Percentiles rank a stretch among this genome's conserved stretches.
Conservation (phyloP, 2,113 vertebrate genomes). For the Archilochus colubris region DNA sequence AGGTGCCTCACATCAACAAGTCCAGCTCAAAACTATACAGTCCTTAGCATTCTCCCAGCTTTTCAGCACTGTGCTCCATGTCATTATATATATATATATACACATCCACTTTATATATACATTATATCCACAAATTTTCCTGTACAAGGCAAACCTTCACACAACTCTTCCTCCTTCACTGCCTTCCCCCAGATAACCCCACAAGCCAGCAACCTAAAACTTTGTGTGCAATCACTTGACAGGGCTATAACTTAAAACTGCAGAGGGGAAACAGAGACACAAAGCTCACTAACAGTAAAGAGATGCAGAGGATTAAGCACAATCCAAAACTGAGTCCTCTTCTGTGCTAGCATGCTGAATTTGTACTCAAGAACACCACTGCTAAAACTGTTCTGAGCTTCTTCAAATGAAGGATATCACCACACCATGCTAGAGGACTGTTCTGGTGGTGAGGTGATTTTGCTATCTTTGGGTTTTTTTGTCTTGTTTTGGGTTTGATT, state of each 20-base stretch:
- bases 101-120: too few relatives aligned
- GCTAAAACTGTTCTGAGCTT: background rate
- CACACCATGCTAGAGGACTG: background rate
- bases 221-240: background rate
- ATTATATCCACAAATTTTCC: background rate
- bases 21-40: background rate
- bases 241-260: background rate
- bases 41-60: background rate
- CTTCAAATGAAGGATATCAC: background rate
- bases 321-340: background rate
- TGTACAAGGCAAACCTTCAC: background rate
- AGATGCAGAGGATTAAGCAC: background rate
- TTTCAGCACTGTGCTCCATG: background rate
- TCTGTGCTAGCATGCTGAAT: background rate
- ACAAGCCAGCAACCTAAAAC: background rate
- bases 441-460: background rate
- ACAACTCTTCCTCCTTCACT: background rate
- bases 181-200: background rate
- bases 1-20: background rate
- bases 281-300: background rate
- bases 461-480: background rate
- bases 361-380: background rate
- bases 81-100: too few relatives aligned
- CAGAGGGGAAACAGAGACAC: background rate
- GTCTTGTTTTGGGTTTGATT: too few relatives aligned